Base-by-base conservation (phyloP, 2,797 vertebrate genomes). In the Knipowitschia caucasica region DNA sequence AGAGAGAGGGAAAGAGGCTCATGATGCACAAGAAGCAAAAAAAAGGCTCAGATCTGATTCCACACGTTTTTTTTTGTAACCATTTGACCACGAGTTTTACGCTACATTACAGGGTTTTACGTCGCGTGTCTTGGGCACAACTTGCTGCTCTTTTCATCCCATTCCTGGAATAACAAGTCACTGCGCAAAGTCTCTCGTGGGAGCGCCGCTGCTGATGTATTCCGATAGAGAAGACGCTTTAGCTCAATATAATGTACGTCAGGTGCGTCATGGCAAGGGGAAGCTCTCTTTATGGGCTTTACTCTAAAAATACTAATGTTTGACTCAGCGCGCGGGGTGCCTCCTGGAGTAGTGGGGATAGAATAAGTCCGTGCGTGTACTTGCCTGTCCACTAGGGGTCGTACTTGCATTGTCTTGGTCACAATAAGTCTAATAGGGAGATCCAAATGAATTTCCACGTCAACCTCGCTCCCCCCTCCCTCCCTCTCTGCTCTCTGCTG, bases 361-460 rank as follows among this genome's bases (percentile, higher is more conserved):
- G 23, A 33, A 24, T 7, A 50, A 43, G 3, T 2, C 26, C 27
- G 61, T 7, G 45, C 59, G 26, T 36, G 8, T 2, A 33, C 4
- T 2, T 7, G 25, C 29, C 39, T 1, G 0, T 58, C 81, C 89
- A 49, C 74, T 74, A 88, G 88, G 90, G 85, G 91, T 75, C 87
- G 86, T 82, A 67, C 82, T 83, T 88, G 89, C 45, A 90, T 89
- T 82, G 73, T 66, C 63, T 49, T 85, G 67, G 17, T 62, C 67
- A 55, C 57, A 30, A 54, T 71, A 68, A 76, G 81, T 58, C 52
- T 78, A 81, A 87, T 71, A 69, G 80, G 77, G 60, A 74, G 75
- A 80, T 88, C 87, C 83, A 77, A 86, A 78, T 75, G 70, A 82
- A 86, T 87, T 75, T 77, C 71, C 72, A 75, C 79, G 71, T 61